Evolutionary conservation across 2,113 vertebrate genomes (phyloP).

Genomic region (Proteles cristata): DNA sequence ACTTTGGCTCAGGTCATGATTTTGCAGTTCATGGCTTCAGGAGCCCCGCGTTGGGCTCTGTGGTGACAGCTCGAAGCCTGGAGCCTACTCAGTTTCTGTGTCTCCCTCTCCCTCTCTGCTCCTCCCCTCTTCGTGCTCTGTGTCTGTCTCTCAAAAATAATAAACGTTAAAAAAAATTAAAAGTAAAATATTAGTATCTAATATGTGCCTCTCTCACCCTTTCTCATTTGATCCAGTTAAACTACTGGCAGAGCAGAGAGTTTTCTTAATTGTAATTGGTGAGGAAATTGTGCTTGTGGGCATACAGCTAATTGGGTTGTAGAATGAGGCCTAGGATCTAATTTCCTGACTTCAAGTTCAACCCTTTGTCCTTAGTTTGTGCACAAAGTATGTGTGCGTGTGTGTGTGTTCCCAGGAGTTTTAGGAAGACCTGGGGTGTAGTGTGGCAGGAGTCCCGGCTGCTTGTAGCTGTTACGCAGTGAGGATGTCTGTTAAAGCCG

Average conservation of each 20-base stretch:
- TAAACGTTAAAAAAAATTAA: too few species aligned
- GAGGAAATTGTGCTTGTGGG: background rate
- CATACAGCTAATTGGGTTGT: background rate
- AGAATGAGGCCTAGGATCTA: background rate
- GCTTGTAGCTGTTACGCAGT: background rate
- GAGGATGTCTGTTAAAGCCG: background rate
- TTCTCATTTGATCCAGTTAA: background rate
- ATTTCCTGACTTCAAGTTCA: background rate
- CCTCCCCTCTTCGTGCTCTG: too few species aligned
- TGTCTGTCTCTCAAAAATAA: too few species aligned
- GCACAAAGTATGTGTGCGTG: background rate
- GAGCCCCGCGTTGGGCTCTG: too few species aligned
- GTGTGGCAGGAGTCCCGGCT: background rate
- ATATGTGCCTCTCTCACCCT: background rate
- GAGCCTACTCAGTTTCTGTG: too few species aligned
- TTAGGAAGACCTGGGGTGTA: background rate
- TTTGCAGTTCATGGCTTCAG: too few species aligned
- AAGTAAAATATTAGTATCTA: background rate
- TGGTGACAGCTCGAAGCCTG: too few species aligned
- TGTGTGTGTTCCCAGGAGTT: background rate
- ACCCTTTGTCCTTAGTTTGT: background rate
- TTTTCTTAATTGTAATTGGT: background rate
- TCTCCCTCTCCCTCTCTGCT: too few species aligned
- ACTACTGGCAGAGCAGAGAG: background rate
- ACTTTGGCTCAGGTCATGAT: too few species aligned